Evolutionary conservation across 1,140 invertebrate genomes (phyloP).

Genomic region (Elymnias hypermnestra): DNA sequence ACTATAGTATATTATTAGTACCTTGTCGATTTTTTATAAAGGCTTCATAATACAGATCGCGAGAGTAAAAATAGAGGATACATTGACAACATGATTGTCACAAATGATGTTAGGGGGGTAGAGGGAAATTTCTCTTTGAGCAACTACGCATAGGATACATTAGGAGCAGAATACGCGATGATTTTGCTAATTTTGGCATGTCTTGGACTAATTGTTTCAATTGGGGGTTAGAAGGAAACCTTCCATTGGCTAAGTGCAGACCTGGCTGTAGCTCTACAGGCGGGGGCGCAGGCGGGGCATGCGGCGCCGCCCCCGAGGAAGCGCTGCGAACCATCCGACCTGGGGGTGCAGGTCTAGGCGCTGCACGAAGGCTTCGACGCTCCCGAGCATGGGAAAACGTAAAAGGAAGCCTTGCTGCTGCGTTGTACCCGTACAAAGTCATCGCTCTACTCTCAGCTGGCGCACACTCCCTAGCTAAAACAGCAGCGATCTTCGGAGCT

Average conservation of each 20-base stretch:
- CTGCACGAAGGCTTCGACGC: constrained; percentile 29
- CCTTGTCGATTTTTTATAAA: too few species aligned
- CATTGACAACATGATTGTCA: too few species aligned
- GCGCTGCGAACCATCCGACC: constrained; percentile 69
- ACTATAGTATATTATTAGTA: too few species aligned
- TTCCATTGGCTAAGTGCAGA: constrained; percentile 37
- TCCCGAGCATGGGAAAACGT: constrained; percentile 60
- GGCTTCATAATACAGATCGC: too few species aligned
- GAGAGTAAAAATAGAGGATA: too few species aligned
- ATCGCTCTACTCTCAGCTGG: constrained; percentile 48
- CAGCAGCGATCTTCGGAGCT: constrained; percentile 60
- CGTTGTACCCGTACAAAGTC: constrained; percentile 69
- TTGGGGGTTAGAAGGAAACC: constrained; percentile 46
- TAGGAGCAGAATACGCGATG: too few species aligned
- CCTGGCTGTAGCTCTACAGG: constrained; percentile 47
- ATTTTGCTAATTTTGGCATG: too few species aligned
- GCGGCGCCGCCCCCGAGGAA: constrained; percentile 53
- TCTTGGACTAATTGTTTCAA: too few species aligned
- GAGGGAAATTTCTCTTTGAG: too few species aligned
- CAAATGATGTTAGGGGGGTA: too few species aligned
- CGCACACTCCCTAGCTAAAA: constrained; percentile 47
- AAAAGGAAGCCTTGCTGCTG: constrained; percentile 68
- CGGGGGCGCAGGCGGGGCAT: constrained; percentile 31
- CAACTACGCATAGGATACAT: too few species aligned
- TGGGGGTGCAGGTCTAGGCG: constrained; percentile 27